Conservation (phyloP, 2,888 invertebrate genomes). For the Apodemia zela region DNA sequence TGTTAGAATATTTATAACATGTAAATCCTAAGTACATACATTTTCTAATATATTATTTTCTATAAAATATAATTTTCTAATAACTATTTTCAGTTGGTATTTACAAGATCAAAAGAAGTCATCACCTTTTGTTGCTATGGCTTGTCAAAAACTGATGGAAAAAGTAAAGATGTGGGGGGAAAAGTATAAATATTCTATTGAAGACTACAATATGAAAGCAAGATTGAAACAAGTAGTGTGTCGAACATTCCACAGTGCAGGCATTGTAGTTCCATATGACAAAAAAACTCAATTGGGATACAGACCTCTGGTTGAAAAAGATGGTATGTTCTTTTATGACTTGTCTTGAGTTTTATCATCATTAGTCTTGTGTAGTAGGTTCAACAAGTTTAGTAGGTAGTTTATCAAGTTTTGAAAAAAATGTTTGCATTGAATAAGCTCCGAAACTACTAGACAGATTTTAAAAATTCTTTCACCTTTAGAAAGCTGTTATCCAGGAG, state of each 20-base stretch:
- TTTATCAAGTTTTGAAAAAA: too few species aligned
- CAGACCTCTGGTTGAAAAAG: conserved; percentile 85
- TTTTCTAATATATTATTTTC: too few species aligned
- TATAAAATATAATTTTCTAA: conserved; percentile 18
- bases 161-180: conserved; percentile 83
- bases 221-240: conserved; percentile 82
- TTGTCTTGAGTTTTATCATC: neutral
- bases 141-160: conserved; percentile 80
- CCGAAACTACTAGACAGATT: too few species aligned
- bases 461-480: too few species aligned
- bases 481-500: too few species aligned
- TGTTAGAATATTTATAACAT: too few species aligned
- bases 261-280: conserved; percentile 92
- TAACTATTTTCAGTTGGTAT: conserved; percentile 52
- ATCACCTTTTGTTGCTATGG: conserved; percentile 83
- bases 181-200: conserved; percentile 79
- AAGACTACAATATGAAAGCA: conserved; percentile 79
- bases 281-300: conserved; percentile 92
- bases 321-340: conserved; percentile 62
- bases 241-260: conserved; percentile 89
- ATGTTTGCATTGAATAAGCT: too few species aligned
- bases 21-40: too few species aligned
- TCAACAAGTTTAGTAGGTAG: too few species aligned
- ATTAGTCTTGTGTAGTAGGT: too few species aligned
- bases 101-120: conserved; percentile 77